Evolutionary conservation across 2,888 invertebrate species (phyloP).

Genomic region (Megalurothrips usitatus): DNA sequence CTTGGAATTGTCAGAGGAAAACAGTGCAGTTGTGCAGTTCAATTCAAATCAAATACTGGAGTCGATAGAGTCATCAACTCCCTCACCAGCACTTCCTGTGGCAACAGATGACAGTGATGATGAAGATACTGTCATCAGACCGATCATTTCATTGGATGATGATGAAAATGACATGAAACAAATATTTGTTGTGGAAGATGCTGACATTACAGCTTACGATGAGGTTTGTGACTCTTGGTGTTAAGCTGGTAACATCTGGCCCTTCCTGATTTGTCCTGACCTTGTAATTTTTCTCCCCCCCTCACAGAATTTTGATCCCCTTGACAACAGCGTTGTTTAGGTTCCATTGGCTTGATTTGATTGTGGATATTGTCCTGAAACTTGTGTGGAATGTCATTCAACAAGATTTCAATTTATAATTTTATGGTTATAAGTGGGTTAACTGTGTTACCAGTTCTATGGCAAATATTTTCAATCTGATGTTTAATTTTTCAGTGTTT

Average conservation of each 20-base stretch:
- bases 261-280: neutral
- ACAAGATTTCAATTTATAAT: neutral
- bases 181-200: slow-evolving; percentile 14
- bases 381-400: neutral
- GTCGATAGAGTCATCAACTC: neutral
- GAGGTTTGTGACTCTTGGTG: neutral
- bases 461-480: neutral
- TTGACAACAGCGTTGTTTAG: neutral
- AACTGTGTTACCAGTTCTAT: neutral
- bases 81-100: neutral
- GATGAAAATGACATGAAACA: neutral
- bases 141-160: neutral
- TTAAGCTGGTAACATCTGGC: neutral
- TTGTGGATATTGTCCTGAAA: neutral
- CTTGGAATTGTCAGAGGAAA: neutral
- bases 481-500: neutral
- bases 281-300: neutral
- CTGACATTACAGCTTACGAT: neutral
- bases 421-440: neutral
- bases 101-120: neutral
- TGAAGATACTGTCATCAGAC: neutral
- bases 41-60: slow-evolving; percentile 13
- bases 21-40: neutral
- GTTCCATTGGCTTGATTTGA: neutral
- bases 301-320: slow-evolving; percentile 5